Evolutionary conservation across 2,888 invertebrate species (phyloP).

Genomic region (Matsumyia berberina): DNA sequence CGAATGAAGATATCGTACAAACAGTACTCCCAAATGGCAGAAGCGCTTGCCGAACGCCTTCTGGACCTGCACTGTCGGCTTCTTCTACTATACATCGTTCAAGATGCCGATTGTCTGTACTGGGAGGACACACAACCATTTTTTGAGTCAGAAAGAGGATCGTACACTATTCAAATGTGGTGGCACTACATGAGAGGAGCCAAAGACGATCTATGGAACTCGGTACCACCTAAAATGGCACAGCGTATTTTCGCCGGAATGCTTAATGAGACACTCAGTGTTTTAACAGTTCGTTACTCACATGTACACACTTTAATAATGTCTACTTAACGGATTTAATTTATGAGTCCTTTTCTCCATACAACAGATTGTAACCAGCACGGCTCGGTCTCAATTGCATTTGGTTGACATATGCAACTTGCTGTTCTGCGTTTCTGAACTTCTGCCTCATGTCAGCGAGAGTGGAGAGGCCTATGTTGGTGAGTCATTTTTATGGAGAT

Average conservation of each 20-base stretch:
- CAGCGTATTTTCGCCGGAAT: conserved; percentile 93
- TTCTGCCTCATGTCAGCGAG: conserved; percentile 89
- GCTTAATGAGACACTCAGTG: conserved; percentile 93
- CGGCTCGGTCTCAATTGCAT: conserved; percentile 86
- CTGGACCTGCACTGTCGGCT: conserved; percentile 92
- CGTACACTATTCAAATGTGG: conserved; percentile 94
- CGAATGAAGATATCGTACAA: conserved; percentile 87
- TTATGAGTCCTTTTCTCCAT: conserved; percentile 26
- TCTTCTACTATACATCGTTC: conserved; percentile 91
- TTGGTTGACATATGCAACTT: conserved; percentile 91
- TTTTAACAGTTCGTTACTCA: conserved; percentile 91
- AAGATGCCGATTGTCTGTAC: conserved; percentile 91
- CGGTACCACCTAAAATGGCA: conserved; percentile 95
- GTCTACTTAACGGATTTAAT: conserved; percentile 1
- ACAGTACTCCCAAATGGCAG: conserved; percentile 92
- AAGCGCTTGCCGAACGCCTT: conserved; percentile 92
- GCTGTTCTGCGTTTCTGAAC: conserved; percentile 89
- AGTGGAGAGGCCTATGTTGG: conserved; percentile 86
- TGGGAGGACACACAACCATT: conserved; percentile 89
- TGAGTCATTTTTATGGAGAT: conserved; percentile 57
- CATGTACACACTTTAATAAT: conserved; percentile 85
- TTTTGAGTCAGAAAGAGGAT: conserved; percentile 90
- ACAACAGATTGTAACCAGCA: conserved; percentile 88
- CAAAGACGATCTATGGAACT: conserved; percentile 92
- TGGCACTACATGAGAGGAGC: conserved; percentile 93